Percentiles rank a stretch among this genome's conserved stretches.
phyloP scores from a whole-genome alignment of 2,888 invertebrate species.

The Apotomis turbidana region DNA sequence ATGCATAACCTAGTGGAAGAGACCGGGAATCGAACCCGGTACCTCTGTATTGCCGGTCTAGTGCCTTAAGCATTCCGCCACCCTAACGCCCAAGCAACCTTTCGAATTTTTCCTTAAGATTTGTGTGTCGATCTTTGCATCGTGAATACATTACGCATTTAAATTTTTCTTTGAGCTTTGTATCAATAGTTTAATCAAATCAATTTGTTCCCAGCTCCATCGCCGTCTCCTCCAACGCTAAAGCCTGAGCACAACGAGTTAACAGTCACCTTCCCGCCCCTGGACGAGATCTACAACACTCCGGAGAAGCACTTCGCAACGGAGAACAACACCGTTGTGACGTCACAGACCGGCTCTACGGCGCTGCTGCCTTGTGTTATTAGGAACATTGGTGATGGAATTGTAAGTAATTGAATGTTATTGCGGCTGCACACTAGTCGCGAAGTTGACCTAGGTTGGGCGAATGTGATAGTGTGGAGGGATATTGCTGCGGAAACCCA shows the following conservation, averaged over 20 bases:
- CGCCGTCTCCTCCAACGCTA: constrained; percentile 58
- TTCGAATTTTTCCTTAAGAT: too few species aligned
- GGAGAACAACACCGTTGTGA: constrained; percentile 91
- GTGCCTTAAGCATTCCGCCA: too few species aligned
- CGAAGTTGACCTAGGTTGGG: too few species aligned
- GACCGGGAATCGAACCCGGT: too few species aligned
- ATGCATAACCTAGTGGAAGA: not conserved
- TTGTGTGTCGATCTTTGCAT: not conserved
- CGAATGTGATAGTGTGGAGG: too few species aligned
- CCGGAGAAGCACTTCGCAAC: constrained; percentile 92
- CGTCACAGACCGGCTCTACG: constrained; percentile 93
- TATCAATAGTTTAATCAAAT: not conserved
- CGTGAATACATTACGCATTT: too few species aligned
- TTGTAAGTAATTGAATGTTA: constrained; percentile 85
- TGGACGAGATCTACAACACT: constrained; percentile 75
- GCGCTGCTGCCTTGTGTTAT: constrained; percentile 93
- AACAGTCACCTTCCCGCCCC: constrained; percentile 74
- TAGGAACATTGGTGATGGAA: constrained; percentile 93
- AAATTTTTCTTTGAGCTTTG: too few species aligned
- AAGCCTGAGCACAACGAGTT: constrained; percentile 73
- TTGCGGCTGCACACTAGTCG: too few species aligned
- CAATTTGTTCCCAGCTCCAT: constrained; percentile 53
- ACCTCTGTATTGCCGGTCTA: too few species aligned
- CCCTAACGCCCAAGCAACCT: too few species aligned
- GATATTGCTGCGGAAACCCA: too few species aligned